Evolutionary conservation across 2,888 invertebrate species (phyloP), one percentile per base, ranked within the genome.

Genomic region (Xestoiulus laeticollis): DNA sequence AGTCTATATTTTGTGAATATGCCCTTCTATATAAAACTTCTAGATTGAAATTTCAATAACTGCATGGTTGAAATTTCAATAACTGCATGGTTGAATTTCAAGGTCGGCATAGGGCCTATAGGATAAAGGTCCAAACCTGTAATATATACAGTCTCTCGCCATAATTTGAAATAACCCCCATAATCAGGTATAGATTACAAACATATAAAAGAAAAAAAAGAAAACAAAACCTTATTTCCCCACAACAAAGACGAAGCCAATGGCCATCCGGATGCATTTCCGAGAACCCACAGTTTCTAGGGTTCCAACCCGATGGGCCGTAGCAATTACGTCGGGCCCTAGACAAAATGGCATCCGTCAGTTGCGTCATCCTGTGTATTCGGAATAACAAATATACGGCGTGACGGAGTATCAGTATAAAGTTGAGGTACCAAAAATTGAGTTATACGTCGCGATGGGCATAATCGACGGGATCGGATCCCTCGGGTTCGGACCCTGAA

Each of bases 341-440:
- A 8, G 2, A 38, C 38, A 38, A 38, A 8, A 38, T 38, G 38
- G 38, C 38, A 8, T 1, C 38, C 38, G 38, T 38, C 38, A 38
- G 38, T 48, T 0, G 48, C 48, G 48, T 8, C 12, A 68, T 59
- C 6, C 1, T 14, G 26, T 16, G 78, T 78, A 78, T 30, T 30
- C 78, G 6, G 78, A 78, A 78, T 78, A 78, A 78, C 30, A 78
- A 78, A 78, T n/a, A n/a, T 78, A 78, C 78, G 30, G 78, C 78
- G 30, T 30, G 30, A 32, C 30, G 30, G 78, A 78, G 78, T 78
- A n/a, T n/a, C n/a, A n/a, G n/a, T n/a, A n/a, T n/a, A n/a, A n/a
- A n/a, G n/a, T n/a, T n/a, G 16, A 78, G 30, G 78, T 32, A 3
- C 30, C 38, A 5, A 14, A 78, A 78, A 78, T 78, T 30, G 30